These are phyloP conservation scores for Panagrolaimus sp. DNA, from an alignment of 1,140 invertebrate species.

Conservation along the genomic window DNA sequence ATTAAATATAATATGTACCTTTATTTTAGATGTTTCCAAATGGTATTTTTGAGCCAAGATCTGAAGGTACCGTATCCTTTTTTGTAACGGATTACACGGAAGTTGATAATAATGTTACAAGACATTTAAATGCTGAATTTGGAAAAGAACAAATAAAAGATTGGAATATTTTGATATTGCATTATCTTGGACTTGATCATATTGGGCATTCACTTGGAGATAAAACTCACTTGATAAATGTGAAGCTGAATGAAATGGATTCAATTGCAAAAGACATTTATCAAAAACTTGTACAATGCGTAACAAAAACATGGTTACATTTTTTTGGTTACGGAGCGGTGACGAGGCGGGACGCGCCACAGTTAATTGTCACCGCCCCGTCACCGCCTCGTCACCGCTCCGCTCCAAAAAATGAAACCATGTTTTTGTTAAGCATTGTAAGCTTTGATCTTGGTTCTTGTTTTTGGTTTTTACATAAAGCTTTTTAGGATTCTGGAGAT, in stretches of 20 bases:
- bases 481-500: slow-evolving; percentile 28
- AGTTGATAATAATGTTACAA: slow-evolving; percentile 88
- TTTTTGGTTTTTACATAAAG: no score
- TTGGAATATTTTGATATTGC: slow-evolving; percentile 85
- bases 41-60: slow-evolving; percentile 68
- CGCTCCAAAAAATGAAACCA: no score
- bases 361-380: no score
- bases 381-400: no score
- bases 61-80: slow-evolving; percentile 83
- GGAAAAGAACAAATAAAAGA: slow-evolving; percentile 62
- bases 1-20: no score
- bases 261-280: slow-evolving; percentile 71
- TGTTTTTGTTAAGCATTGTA: no score
- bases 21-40: slow-evolving; percentile 68
- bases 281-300: slow-evolving; percentile 29
- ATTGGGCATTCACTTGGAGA: slow-evolving; percentile 85
- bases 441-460: no score
- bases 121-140: slow-evolving; percentile 72
- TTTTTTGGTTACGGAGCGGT: no score
- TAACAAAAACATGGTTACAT: slow-evolving; percentile 22
- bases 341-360: no score
- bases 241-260: slow-evolving; percentile 90
- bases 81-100: slow-evolving; percentile 88
- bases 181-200: slow-evolving; percentile 94
- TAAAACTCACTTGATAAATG: slow-evolving; percentile 69